Base-by-base conservation (phyloP, 1,140 invertebrate species). In the Diachasmimorpha longicaudata region DNA sequence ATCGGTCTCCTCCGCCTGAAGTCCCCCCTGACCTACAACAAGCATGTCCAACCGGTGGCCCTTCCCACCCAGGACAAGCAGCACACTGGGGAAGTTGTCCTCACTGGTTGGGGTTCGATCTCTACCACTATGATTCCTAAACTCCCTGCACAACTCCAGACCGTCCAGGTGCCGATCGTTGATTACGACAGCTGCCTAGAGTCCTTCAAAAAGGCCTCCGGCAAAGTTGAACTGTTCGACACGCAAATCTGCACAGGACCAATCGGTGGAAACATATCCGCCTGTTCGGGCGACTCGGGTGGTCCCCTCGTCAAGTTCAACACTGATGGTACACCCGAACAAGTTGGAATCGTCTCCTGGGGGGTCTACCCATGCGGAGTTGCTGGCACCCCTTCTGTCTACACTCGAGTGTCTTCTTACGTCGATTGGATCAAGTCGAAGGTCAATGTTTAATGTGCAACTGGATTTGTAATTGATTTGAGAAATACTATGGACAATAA, bases 1-100 rank as follows among this genome's bases (percentile, higher is more conserved):
- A 91, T 95, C 66, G 93, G 92, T 39, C 63, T 95, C 0, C 81
- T 94, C 19, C 89, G 87, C 74, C 81, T 93, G n/a, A 85, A 84
- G 9, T 86, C 83, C n/a, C 88, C 91, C 1, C 81, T 94, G 31
- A 80, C 77, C 1, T 90, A 91, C 67, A 91, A 89, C 77, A 80
- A 90, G n/a, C 82, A 81, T 39, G 89, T 95, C 0, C 83, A 88
- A 1, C 81, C 91, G 0, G 85, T 93, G 6, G 72, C 78, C 0
- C 79, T 94, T 79, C 90, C 91, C 25, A 52, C 76, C 4, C 78
- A 82, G 9, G 77, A 80, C 14, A 75, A 84, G 5, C 87, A 87
- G 19, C 81, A 86, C 52, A 55, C 74, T 23, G 89, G 90, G n/a
- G 70, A 85, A 39, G 83, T 82, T 31, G 80, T 89, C 4, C 79